Evolutionary conservation across 2,797 vertebrate genomes (phyloP).

Genomic region (Lindbergichthys nudifrons): DNA sequence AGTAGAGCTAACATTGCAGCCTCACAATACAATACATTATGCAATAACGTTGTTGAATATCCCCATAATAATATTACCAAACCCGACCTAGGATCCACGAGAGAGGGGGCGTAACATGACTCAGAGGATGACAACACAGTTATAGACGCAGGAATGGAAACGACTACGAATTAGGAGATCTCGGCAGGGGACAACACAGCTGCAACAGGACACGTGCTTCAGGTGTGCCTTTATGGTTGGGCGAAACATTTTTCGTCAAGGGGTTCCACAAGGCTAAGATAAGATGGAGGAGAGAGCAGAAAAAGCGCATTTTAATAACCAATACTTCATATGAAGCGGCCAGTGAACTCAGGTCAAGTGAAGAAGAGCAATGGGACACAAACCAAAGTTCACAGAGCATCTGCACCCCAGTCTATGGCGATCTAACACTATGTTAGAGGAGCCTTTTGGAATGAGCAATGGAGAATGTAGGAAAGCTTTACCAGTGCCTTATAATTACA

Average conservation of each 20-base stretch:
- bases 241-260: too few relatives aligned
- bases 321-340: constrained; percentile 17
- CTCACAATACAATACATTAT: too few relatives aligned
- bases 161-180: too few relatives aligned
- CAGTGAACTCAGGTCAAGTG: constrained; percentile 33
- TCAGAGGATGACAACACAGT: too few relatives aligned
- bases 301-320: constrained; percentile 33
- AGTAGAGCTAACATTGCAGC: too few relatives aligned
- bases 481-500: constrained; percentile 5
- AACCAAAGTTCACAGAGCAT: constrained; percentile 40
- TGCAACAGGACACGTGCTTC: not conserved
- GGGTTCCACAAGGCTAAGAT: not conserved
- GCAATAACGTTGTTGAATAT: too few relatives aligned
- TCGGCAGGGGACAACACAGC: not conserved
- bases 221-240: not conserved
- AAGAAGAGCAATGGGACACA: constrained; percentile 38
- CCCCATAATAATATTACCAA: too few relatives aligned
- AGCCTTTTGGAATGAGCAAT: constrained; percentile 4
- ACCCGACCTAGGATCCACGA: too few relatives aligned
- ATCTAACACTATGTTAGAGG: constrained; percentile 6
- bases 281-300: constrained; percentile 24
- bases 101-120: too few relatives aligned
- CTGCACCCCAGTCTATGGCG: constrained; percentile 19
- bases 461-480: not conserved
- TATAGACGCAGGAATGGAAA: too few relatives aligned